Percentiles rank a stretch among this genome's conserved stretches.
Evolutionary conservation across 1,140 invertebrate genomes (phyloP).

Genomic region (Epicauta chinensis): DNA sequence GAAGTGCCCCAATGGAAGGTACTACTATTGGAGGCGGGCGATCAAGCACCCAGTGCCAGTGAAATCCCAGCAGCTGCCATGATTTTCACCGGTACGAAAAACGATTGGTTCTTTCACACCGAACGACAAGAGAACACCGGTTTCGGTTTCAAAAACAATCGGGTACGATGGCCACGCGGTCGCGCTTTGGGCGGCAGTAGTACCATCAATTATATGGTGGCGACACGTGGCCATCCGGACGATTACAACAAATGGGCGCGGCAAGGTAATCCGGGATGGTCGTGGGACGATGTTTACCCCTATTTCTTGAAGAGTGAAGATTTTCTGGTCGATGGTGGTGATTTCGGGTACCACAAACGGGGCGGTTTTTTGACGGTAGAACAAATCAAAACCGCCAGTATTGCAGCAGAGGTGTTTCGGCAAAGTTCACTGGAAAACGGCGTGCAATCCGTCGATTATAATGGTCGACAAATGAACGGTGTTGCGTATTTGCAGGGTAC

Average conservation of each 20-base stretch:
- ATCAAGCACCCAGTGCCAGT: slow-evolving; percentile 58
- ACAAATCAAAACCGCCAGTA: slow-evolving; percentile 52
- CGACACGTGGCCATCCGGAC: slow-evolving; percentile 66
- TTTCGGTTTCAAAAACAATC: slow-evolving; percentile 47
- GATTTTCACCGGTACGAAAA: slow-evolving; percentile 58
- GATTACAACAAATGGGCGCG: slow-evolving; percentile 63
- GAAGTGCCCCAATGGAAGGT: no score
- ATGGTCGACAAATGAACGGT: slow-evolving; percentile 81
- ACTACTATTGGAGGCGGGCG: no score
- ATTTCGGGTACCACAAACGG: slow-evolving; percentile 46
- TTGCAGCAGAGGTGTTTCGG: slow-evolving; percentile 57
- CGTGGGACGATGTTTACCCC: slow-evolving; percentile 69
- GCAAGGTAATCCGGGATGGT: no score
- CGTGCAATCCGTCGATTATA: slow-evolving; percentile 66
- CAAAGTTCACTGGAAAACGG: slow-evolving; percentile 71
- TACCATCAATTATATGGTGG: slow-evolving; percentile 82
- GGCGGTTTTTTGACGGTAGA: slow-evolving; percentile 30
- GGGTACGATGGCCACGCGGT: slow-evolving; percentile 55
- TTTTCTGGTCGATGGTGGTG: slow-evolving; percentile 40
- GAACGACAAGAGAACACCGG: slow-evolving; percentile 62
- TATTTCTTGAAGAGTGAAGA: slow-evolving; percentile 79
- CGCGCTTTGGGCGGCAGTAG: slow-evolving; percentile 66
- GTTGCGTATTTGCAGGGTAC: slow-evolving; percentile 52
- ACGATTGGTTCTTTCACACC: slow-evolving; percentile 72
- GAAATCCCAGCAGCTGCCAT: slow-evolving; percentile 65